Percentiles rank a stretch among this genome's conserved stretches.
Conservation (phyloP, 2,797 vertebrate genomes). For the Psittacula derbiana region DNA sequence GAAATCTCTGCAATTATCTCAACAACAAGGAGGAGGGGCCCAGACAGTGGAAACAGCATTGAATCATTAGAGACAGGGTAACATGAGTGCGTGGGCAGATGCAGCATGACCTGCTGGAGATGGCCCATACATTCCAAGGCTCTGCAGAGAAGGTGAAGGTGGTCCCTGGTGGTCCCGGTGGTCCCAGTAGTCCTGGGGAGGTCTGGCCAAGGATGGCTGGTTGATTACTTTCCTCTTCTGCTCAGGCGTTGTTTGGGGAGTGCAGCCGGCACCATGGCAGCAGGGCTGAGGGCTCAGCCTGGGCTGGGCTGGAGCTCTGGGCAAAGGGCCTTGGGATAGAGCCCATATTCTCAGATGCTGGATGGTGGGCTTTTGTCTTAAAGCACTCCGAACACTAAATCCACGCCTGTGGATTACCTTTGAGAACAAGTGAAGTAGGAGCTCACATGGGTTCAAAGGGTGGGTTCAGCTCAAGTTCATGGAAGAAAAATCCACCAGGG, state of each 20-base stretch:
- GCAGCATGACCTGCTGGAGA: background rate
- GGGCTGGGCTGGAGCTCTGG: background rate
- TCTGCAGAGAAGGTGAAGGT: background rate
- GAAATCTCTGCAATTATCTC: constrained; percentile 35
- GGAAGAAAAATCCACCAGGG: constrained; percentile 3
- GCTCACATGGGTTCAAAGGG: constrained; percentile 5
- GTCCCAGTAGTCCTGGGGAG: background rate
- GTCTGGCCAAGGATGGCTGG: background rate
- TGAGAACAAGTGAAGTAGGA: background rate
- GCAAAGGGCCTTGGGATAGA: background rate
- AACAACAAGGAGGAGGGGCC: constrained; percentile 13
- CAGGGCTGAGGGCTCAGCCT: background rate
- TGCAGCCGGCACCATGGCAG: accelerated
- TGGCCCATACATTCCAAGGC: background rate
- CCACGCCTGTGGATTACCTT: background rate
- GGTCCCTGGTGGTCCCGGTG: background rate
- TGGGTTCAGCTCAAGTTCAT: constrained; percentile 41
- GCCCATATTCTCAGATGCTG: background rate
- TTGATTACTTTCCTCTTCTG: background rate
- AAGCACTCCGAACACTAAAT: background rate
- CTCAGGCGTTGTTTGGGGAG: accelerated
- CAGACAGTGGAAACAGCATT: constrained; percentile 10
- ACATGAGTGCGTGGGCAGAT: background rate
- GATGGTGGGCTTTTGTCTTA: background rate
- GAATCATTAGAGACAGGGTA: background rate